phyloP scores from a whole-genome alignment of 53 echinoderm and acorn worm species.

The Luidia sarsii region DNA sequence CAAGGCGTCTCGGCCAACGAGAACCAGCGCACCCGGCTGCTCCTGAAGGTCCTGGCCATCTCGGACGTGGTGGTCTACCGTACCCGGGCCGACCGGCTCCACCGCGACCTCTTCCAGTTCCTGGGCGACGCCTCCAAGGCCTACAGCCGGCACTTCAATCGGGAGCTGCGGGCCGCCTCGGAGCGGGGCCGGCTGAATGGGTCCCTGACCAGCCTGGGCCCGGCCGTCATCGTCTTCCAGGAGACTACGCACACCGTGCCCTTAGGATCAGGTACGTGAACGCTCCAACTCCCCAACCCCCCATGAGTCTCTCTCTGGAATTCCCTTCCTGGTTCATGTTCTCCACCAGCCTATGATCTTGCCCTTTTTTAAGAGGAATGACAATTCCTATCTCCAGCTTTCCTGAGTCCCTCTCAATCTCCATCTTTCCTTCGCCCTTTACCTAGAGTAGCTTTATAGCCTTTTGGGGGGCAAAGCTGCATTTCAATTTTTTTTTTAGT shows the following conservation, averaged over 20 bases:
- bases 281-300: too few species aligned
- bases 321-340: too few species aligned
- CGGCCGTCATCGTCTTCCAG: constrained; percentile 92
- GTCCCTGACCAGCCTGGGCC: constrained; percentile 79
- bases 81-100: constrained; percentile 86
- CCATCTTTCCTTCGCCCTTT: too few species aligned
- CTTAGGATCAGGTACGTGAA: constrained; percentile 74
- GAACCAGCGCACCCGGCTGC: constrained; percentile 85
- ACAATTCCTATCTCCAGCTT: too few species aligned
- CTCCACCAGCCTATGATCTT: too few species aligned
- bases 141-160: constrained; percentile 76
- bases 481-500: too few species aligned
- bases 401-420: too few species aligned
- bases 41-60: constrained; percentile 89
- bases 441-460: too few species aligned
- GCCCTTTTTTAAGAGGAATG: too few species aligned
- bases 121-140: constrained; percentile 92
- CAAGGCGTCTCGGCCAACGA: constrained; percentile 86
- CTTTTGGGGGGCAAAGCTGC: too few species aligned
- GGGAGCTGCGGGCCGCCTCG: constrained; percentile 69
- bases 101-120: constrained; percentile 88
- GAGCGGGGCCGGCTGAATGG: constrained; percentile 69
- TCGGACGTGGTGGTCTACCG: constrained; percentile 96
- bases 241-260: constrained; percentile 91
- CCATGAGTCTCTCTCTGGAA: too few species aligned